Percentiles rank a stretch among this genome's conserved stretches.
Evolutionary conservation across 2,113 vertebrate genomes (phyloP).

Genomic region (Trinectes maculatus): DNA sequence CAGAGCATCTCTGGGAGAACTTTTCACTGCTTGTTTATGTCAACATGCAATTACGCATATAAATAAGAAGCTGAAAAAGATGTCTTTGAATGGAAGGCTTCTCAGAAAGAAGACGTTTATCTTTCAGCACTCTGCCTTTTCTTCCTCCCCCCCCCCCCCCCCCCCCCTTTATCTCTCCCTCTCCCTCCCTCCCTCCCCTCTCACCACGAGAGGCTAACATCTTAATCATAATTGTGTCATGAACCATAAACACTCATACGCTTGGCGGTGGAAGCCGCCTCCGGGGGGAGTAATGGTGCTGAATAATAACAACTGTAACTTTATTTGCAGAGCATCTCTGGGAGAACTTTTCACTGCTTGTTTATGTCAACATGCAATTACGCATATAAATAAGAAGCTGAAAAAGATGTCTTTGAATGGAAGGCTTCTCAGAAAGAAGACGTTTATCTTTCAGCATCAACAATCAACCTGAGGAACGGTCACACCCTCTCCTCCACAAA

Average conservation of each 20-base stretch:
- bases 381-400: background rate
- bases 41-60: constrained; percentile 12
- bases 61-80: background rate
- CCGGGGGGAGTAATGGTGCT: constrained; percentile 33
- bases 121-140: no score
- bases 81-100: no score
- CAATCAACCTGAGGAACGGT: no score
- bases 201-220: constrained; percentile 51
- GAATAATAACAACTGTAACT: constrained; percentile 61
- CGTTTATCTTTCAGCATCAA: no score
- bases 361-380: constrained; percentile 19
- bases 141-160: background rate
- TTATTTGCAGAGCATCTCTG: constrained; percentile 32
- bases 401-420: no score
- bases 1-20: constrained; percentile 28
- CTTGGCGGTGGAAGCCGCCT: constrained; percentile 46
- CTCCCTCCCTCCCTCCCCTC: no score
- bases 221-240: constrained; percentile 73
- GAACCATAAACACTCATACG: constrained; percentile 66
- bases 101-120: no score
- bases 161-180: background rate
- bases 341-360: no score
- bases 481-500: no score
- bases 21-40: no score
- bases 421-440: no score